phyloP scores from a whole-genome alignment of 1,140 invertebrate species.

The Drosophila parvula region DNA sequence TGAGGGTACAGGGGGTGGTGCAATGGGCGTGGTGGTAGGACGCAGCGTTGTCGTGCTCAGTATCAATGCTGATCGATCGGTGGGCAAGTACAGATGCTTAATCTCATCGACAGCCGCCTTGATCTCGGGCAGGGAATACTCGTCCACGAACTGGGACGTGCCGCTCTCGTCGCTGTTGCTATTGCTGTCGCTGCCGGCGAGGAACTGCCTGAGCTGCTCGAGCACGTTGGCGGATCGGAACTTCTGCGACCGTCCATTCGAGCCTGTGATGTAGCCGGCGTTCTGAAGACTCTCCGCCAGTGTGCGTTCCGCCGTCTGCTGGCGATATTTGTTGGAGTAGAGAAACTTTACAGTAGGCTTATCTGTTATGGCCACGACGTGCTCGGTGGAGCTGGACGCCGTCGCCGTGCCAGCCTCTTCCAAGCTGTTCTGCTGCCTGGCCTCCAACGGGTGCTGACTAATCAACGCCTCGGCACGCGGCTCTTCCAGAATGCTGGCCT shows the following conservation, averaged over 20 bases:
- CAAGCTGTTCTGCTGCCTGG: conserved; percentile 66
- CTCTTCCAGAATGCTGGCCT: conserved; percentile 35
- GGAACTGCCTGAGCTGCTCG: conserved; percentile 73
- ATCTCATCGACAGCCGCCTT: conserved; percentile 68
- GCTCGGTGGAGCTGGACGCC: conserved; percentile 50
- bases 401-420: conserved; percentile 34
- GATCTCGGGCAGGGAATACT: conserved; percentile 60
- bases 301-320: conserved; percentile 67
- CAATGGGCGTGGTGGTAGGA: conserved; percentile 31
- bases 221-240: conserved; percentile 57
- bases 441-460: conserved; percentile 29
- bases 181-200: conserved; percentile 58
- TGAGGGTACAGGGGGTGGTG: conserved; percentile 8
- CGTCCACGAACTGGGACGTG: conserved; percentile 77
- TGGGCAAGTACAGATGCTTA: conserved; percentile 42
- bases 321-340: conserved; percentile 76
- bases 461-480: conserved; percentile 75
- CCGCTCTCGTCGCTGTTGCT: conserved; percentile 70
- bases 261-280: conserved; percentile 67
- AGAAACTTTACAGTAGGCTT: conserved; percentile 69
- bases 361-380: conserved; percentile 59
- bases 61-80: conserved; percentile 24
- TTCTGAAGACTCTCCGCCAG: conserved; percentile 77
- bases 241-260: conserved; percentile 40
- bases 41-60: conserved; percentile 33